A percentile compares a stretch with the other conserved stretches of the same genome.
Evolutionary conservation across 2,888 invertebrate genomes (phyloP).

Genomic region (Cactoblastis cactorum): DNA sequence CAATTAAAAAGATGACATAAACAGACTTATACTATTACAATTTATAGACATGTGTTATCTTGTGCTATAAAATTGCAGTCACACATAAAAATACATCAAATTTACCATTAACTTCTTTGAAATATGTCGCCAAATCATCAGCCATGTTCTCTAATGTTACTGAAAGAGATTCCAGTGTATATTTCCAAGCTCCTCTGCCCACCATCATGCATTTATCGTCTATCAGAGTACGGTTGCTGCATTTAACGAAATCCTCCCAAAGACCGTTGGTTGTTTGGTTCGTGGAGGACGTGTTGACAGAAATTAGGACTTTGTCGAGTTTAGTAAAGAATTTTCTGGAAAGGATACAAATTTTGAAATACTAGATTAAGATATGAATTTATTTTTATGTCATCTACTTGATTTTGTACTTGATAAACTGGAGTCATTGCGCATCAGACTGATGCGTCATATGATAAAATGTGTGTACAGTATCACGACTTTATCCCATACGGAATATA

Average conservation of each 20-base stretch:
- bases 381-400: too few relatives aligned
- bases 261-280: constrained; percentile 38
- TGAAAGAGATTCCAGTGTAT: constrained; percentile 50
- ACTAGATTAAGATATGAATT: neutral
- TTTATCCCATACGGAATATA: too few relatives aligned
- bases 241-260: constrained; percentile 49
- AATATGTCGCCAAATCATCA: constrained; percentile 53
- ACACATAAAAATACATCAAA: too few relatives aligned
- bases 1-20: too few relatives aligned
- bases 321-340: constrained; percentile 55
- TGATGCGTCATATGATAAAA: too few relatives aligned
- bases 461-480: too few relatives aligned
- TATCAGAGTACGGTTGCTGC: constrained; percentile 26
- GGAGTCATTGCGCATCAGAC: too few relatives aligned
- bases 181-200: constrained; percentile 46
- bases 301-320: constrained; percentile 52
- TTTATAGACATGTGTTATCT: too few relatives aligned
- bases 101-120: constrained; percentile 62
- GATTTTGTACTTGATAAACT: too few relatives aligned
- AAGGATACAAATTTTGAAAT: constrained; percentile 6
- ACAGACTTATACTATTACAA: too few relatives aligned
- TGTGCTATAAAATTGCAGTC: too few relatives aligned
- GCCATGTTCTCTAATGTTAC: constrained; percentile 45
- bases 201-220: constrained; percentile 37
- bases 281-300: constrained; percentile 34